Percentiles rank a stretch among this genome's conserved stretches.
Conservation (phyloP, 2,888 invertebrate species). For the Orthosia gothica region DNA sequence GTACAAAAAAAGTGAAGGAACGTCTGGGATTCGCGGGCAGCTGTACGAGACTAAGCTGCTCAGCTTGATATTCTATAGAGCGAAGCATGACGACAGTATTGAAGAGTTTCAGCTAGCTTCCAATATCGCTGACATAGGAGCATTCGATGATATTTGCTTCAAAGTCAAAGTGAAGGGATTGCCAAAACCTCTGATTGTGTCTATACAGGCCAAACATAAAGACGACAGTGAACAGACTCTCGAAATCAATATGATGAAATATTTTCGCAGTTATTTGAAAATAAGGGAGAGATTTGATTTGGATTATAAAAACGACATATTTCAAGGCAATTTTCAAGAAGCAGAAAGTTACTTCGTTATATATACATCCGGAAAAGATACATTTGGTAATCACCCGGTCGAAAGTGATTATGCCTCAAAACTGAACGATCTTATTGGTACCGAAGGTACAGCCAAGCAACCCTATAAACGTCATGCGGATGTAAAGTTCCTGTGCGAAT, state of each 20-base stretch:
- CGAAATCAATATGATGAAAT: too few species aligned
- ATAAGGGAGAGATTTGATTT: too few species aligned
- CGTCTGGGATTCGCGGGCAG: slow-evolving; percentile 43
- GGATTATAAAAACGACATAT: slow-evolving; percentile 7
- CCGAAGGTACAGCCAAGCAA: slow-evolving; percentile 22
- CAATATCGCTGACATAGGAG: slow-evolving; percentile 55
- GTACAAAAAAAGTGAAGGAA: not conserved
- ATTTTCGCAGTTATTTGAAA: too few species aligned
- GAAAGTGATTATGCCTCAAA: not conserved
- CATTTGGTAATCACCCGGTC: not conserved
- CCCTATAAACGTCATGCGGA: slow-evolving; percentile 5
- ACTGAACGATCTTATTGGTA: slow-evolving; percentile 41
- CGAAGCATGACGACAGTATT: slow-evolving; percentile 34
- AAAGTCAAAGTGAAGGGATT: too few species aligned
- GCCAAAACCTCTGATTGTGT: too few species aligned
- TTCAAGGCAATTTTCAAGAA: slow-evolving; percentile 24
- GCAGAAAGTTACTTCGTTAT: slow-evolving; percentile 16
- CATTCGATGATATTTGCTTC: too few species aligned
- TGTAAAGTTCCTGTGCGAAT: slow-evolving; percentile 27
- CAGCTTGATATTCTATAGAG: too few species aligned
- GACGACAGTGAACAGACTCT: slow-evolving; percentile 29
- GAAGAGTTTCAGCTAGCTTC: slow-evolving; percentile 57
- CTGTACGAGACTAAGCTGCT: slow-evolving; percentile 61
- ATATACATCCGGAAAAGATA: slow-evolving; percentile 51
- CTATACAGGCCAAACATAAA: slow-evolving; percentile 58